These are phyloP conservation scores for Aspidapion aeneum DNA, from an alignment of 2,888 invertebrate species.

Conservation along the genomic window DNA sequence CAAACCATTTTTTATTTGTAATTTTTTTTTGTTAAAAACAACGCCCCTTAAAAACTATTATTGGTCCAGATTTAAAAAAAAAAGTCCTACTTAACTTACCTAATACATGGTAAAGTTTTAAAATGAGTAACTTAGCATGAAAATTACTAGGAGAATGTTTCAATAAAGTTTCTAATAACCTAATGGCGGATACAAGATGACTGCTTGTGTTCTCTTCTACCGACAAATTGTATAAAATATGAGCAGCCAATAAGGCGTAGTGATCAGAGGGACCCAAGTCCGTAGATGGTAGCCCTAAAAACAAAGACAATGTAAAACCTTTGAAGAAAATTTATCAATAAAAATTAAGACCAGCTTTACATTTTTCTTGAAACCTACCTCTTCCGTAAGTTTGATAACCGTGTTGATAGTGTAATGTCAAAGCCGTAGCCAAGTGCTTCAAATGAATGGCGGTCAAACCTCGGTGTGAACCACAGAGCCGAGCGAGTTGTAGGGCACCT, in stretches of 20 bases:
- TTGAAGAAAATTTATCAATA: no score
- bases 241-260: conserved; percentile 75
- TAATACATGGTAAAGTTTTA: conserved; percentile 74
- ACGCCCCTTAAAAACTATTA: no score
- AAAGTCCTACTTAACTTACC: no score
- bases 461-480: conserved; percentile 67
- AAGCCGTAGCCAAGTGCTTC: conserved; percentile 56
- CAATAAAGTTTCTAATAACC: conserved; percentile 69
- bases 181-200: conserved; percentile 61
- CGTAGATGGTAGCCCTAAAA: conserved; percentile 54
- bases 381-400: conserved; percentile 55
- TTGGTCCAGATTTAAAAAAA: no score
- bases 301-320: no score
- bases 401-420: conserved; percentile 64
- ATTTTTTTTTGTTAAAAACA: no score
- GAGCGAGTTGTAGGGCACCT: conserved; percentile 70
- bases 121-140: conserved; percentile 79
- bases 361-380: conserved; percentile 1
- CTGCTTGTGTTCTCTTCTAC: conserved; percentile 52
- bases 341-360: no score
- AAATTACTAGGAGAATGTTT: conserved; percentile 82
- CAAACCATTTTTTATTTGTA: neutral
- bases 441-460: conserved; percentile 54
- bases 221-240: conserved; percentile 61
- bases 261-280: conserved; percentile 76